phyloP scores from a whole-genome alignment of 2,113 vertebrate genomes.

The Pleuronectes platessa region DNA sequence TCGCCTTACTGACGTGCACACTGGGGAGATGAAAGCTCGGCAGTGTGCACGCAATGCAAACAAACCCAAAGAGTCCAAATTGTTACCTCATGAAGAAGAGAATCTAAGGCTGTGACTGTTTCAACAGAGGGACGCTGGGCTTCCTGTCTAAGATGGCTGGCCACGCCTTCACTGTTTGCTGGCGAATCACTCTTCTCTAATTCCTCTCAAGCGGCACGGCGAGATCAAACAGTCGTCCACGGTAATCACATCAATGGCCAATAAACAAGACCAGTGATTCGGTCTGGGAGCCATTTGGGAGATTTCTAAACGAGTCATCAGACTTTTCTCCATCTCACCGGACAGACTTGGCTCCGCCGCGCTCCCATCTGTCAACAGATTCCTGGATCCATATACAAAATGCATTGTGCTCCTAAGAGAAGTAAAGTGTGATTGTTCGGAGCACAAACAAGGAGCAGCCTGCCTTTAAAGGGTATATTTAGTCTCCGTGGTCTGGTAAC shows the following conservation, averaged over 20 bases:
- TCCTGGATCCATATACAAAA: slow-evolving; percentile 52
- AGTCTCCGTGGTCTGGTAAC: slow-evolving; percentile 68
- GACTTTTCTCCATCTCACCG: slow-evolving; percentile 51
- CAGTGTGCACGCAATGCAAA: slow-evolving; percentile 19
- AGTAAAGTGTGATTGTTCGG: slow-evolving; percentile 36
- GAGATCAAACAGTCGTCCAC: slow-evolving; percentile 64
- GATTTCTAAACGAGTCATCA: slow-evolving; percentile 58
- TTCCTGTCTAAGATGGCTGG: slow-evolving; percentile 34
- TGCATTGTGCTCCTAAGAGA: slow-evolving; percentile 38
- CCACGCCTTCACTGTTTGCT: slow-evolving; percentile 51
- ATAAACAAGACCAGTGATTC: slow-evolving; percentile 67
- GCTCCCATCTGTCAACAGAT: slow-evolving; percentile 41
- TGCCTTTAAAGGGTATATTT: slow-evolving; percentile 68
- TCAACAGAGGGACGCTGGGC: slow-evolving; percentile 5
- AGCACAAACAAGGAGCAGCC: slow-evolving; percentile 24
- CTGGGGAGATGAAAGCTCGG: slow-evolving; percentile 18
- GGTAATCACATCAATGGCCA: slow-evolving; percentile 70
- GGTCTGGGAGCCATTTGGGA: slow-evolving; percentile 58
- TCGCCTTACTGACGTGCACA: slow-evolving; percentile 30
- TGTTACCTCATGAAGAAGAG: slow-evolving; percentile 25
- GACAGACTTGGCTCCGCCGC: slow-evolving; percentile 19
- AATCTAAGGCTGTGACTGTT: slow-evolving; percentile 4
- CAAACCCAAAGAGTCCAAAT: slow-evolving; percentile 31
- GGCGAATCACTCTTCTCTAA: slow-evolving; percentile 56
- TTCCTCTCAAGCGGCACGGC: slow-evolving; percentile 60